Percentiles rank a stretch among this genome's conserved stretches.
These are phyloP conservation scores for Porites lutea DNA, from an alignment of 64 coral and sea anemone genomes.

Conservation along the genomic window DNA sequence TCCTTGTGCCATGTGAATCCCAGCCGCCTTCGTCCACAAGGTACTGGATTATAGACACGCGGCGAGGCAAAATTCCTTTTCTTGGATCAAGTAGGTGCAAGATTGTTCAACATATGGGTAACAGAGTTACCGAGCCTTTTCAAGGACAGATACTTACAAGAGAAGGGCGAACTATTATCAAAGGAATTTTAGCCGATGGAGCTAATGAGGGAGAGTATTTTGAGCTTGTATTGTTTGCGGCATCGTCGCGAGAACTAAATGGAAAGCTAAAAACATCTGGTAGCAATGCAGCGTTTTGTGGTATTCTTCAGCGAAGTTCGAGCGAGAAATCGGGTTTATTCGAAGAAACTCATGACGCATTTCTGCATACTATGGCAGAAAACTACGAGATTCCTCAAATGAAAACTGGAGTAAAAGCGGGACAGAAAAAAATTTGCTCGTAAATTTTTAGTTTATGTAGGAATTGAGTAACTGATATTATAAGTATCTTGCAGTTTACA, in stretches of 20 bases:
- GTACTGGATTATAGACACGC: constrained; percentile 31
- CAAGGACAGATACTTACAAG: constrained; percentile 6
- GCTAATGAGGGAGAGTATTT: constrained; percentile 38
- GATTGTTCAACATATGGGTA: constrained; percentile 49
- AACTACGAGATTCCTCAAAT: not conserved
- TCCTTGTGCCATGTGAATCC: constrained; percentile 31
- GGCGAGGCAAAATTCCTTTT: constrained; percentile 29
- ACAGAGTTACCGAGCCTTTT: constrained; percentile 44
- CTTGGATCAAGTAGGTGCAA: constrained; percentile 22
- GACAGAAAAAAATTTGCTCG: not conserved
- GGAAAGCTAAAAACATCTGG: not conserved
- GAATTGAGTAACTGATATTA: not conserved
- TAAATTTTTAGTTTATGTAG: not conserved
- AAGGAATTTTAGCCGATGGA: constrained; percentile 46
- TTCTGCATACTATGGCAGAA: constrained; percentile 4
- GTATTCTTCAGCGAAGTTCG: constrained; percentile 29
- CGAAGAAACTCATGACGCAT: constrained; percentile 47
- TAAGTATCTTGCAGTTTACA: no score
- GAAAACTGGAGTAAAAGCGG: not conserved
- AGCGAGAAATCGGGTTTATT: not conserved
- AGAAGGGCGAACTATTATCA: constrained; percentile 29
- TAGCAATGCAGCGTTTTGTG: not conserved
- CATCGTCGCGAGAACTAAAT: constrained; percentile 35
- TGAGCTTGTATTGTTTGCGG: constrained; percentile 15
- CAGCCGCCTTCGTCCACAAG: constrained; percentile 26